phyloP scores from a whole-genome alignment of 2,888 invertebrate species.

The Chalcosyrphus nemorum region DNA sequence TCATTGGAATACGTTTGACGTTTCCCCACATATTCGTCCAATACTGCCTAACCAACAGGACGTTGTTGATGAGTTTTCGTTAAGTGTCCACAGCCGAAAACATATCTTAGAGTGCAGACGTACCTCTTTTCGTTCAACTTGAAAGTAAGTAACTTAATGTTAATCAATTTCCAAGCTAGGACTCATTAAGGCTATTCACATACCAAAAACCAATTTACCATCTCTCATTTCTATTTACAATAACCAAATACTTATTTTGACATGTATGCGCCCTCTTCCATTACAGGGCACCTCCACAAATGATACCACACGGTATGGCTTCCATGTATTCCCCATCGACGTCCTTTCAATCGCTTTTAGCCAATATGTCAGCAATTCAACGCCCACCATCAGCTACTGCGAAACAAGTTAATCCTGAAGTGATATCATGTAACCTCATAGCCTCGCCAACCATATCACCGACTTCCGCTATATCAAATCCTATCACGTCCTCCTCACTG shows the following conservation, averaged over 20 bases:
- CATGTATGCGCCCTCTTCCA: neutral
- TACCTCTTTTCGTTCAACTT: no score
- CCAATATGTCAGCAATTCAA: slow-evolving; percentile 83
- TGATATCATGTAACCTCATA: slow-evolving; percentile 75
- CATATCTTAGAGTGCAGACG: no score
- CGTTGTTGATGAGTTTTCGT: no score
- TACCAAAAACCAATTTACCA: neutral
- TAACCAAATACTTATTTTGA: neutral
- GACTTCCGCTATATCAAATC: slow-evolving; percentile 76
- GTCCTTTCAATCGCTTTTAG: slow-evolving; percentile 92
- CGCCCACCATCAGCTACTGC: slow-evolving; percentile 80
- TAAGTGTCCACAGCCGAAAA: no score
- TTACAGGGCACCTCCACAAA: slow-evolving; percentile 85
- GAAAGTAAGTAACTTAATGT: no score
- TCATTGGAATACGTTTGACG: no score
- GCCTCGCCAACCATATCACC: slow-evolving; percentile 80
- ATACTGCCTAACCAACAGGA: no score
- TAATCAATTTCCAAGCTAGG: no score
- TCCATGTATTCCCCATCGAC: slow-evolving; percentile 84
- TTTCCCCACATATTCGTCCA: no score
- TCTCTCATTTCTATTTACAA: neutral
- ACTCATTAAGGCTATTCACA: no score
- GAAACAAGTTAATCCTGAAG: slow-evolving; percentile 44
- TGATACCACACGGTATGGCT: slow-evolving; percentile 86
- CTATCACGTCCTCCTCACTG: slow-evolving; percentile 74